Conservation (phyloP, 53 echinoderm and acorn worm species). For the Henricia sp. region DNA sequence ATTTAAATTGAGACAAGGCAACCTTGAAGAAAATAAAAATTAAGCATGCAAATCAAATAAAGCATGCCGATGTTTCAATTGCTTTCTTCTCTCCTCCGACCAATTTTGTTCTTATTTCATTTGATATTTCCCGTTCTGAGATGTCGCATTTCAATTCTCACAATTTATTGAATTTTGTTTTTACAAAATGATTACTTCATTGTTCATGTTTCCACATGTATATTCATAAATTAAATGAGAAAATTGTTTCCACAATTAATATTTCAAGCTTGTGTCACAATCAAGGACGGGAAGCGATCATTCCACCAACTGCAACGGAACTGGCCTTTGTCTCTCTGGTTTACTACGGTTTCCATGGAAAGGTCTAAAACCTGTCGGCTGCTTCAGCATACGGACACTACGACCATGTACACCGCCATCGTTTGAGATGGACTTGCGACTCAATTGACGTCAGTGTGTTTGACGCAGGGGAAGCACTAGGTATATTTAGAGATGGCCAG, state of each 20-base stretch:
- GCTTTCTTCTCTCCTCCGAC: background rate
- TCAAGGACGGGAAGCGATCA: conserved; percentile 12
- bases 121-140: background rate
- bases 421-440: background rate
- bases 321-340: background rate
- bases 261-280: background rate
- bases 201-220: too few species aligned
- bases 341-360: too few species aligned
- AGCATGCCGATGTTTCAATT: background rate
- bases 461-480: conserved; percentile 58
- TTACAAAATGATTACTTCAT: too few species aligned
- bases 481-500: conserved; percentile 24
- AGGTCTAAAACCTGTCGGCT: too few species aligned
- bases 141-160: too few species aligned
- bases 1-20: too few species aligned
- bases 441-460: conserved; percentile 40
- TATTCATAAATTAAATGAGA: too few species aligned
- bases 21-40: background rate
- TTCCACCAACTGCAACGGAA: background rate
- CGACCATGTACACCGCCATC: conserved; percentile 13
- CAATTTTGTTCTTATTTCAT: background rate
- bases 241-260: too few species aligned
- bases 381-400: too few species aligned
- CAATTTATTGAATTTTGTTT: too few species aligned
- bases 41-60: background rate